These are phyloP conservation scores for Heliconius ethilla DNA, from an alignment of 2,888 invertebrate genomes.

Conservation along the genomic window DNA sequence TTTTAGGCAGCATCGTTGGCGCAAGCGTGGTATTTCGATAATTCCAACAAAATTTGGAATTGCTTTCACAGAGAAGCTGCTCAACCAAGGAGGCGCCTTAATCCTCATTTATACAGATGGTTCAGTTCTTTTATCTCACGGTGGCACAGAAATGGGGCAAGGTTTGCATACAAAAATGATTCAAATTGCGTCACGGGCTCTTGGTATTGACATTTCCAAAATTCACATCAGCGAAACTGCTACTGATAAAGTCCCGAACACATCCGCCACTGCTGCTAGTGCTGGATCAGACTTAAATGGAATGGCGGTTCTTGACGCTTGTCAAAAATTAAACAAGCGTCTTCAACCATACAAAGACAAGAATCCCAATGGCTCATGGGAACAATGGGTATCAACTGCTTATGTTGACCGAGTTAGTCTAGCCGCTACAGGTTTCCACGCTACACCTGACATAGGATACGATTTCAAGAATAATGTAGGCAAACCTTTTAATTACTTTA, in stretches of 20 bases:
- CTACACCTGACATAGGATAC: slow-evolving; percentile 88
- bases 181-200: slow-evolving; percentile 90
- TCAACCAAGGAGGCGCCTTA: slow-evolving; percentile 94
- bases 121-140: slow-evolving; percentile 93
- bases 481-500: slow-evolving; percentile 90
- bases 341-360: slow-evolving; percentile 87
- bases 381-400: slow-evolving; percentile 90
- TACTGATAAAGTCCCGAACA: slow-evolving; percentile 95
- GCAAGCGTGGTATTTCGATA: slow-evolving; percentile 91
- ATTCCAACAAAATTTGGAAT: slow-evolving; percentile 94
- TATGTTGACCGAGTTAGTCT: slow-evolving; percentile 89
- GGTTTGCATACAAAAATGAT: slow-evolving; percentile 98
- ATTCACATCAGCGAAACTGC: slow-evolving; percentile 92
- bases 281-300: slow-evolving; percentile 95
- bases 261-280: slow-evolving; percentile 94
- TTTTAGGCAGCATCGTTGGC: slow-evolving; percentile 88
- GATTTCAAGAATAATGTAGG: slow-evolving; percentile 87
- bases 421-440: slow-evolving; percentile 92
- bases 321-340: slow-evolving; percentile 86
- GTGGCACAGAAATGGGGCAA: slow-evolving; percentile 99
- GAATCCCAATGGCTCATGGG: slow-evolving; percentile 91
- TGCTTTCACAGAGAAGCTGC: slow-evolving; percentile 87
- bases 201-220: slow-evolving; percentile 86
- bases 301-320: slow-evolving; percentile 93
- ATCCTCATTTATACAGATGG: slow-evolving; percentile 94